Percentiles rank a stretch among this genome's conserved stretches.
Conservation (phyloP, 2,888 invertebrate species). For the Augochlorella aurata region DNA sequence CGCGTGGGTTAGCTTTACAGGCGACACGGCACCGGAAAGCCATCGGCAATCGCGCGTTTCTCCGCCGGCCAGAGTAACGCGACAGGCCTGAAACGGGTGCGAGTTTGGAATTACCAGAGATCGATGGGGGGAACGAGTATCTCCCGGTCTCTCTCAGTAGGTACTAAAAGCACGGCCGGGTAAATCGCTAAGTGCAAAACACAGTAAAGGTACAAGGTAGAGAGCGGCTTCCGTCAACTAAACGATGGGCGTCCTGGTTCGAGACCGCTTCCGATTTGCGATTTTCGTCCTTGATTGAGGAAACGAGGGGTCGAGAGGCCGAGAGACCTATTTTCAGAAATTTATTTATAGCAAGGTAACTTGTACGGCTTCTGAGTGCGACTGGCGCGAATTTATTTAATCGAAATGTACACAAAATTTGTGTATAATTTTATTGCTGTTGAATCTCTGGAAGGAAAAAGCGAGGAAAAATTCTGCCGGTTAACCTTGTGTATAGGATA, state of each 20-base stretch:
- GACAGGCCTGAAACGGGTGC: background rate
- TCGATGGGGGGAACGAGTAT: slow-evolving; percentile 62
- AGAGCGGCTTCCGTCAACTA: slow-evolving; percentile 25
- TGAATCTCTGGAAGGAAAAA: too few relatives aligned
- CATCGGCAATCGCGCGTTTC: background rate
- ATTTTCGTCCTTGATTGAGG: background rate
- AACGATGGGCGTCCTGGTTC: background rate
- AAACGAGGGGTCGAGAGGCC: too few relatives aligned
- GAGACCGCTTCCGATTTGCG: slow-evolving; percentile 27
- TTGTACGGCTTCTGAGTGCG: too few relatives aligned
- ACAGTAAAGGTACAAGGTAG: slow-evolving; percentile 48
- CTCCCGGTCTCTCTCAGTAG: slow-evolving; percentile 66
- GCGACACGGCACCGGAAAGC: background rate
- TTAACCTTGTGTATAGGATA: too few relatives aligned
- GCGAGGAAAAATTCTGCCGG: too few relatives aligned
- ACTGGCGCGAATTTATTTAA: too few relatives aligned
- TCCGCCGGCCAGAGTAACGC: background rate
- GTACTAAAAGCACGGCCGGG: slow-evolving; percentile 75
- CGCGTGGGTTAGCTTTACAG: background rate
- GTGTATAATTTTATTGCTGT: too few relatives aligned
- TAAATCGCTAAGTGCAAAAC: slow-evolving; percentile 75
- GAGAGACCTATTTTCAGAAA: too few relatives aligned
- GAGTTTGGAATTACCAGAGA: slow-evolving; percentile 72
- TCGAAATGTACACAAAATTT: too few relatives aligned
- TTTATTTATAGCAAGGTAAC: too few relatives aligned